A percentile compares a stretch with the other conserved stretches of the same genome.
Conservation (phyloP, 1,140 invertebrate species). For the Drosophila parvula region DNA sequence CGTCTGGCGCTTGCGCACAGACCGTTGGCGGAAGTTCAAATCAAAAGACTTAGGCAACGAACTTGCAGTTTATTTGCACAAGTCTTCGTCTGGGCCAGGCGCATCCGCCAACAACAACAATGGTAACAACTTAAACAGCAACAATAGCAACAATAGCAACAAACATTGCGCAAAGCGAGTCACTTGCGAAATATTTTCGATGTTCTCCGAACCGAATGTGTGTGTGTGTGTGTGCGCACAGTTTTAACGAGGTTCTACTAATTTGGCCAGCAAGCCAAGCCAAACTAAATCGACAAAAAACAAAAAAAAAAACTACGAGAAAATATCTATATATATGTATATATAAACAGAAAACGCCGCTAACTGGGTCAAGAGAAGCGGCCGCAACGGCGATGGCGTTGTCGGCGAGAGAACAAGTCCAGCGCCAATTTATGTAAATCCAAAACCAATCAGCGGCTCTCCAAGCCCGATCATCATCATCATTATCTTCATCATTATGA, state of each 20-base stretch:
- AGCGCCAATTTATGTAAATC: slow-evolving; percentile 80
- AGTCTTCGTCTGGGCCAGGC: slow-evolving; percentile 44
- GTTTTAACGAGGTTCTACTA: slow-evolving; percentile 66
- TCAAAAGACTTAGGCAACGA: slow-evolving; percentile 79
- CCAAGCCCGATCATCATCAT: slow-evolving; percentile 38
- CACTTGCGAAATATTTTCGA: slow-evolving; percentile 52
- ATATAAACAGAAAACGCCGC: slow-evolving; percentile 8
- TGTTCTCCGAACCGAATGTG: slow-evolving; percentile 18
- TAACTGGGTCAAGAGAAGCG: slow-evolving; percentile 71
- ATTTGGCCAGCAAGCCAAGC: slow-evolving; percentile 39
- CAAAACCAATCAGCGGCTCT: slow-evolving; percentile 72
- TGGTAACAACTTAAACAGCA: background rate
- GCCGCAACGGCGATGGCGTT: slow-evolving; percentile 3
- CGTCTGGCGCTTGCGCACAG: background rate
- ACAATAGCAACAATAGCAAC: slow-evolving; percentile 27
- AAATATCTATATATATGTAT: slow-evolving; percentile 3
- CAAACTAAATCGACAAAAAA: slow-evolving; percentile 6
- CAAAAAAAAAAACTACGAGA: slow-evolving; percentile 4
- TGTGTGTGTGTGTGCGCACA: slow-evolving; percentile 9
- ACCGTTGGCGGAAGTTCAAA: slow-evolving; percentile 67
- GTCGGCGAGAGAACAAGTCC: slow-evolving; percentile 25
- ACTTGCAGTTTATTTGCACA: slow-evolving; percentile 57
- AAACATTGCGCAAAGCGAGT: slow-evolving; percentile 44
- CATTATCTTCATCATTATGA: slow-evolving; percentile 46
- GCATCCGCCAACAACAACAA: slow-evolving; percentile 37